Conservation (phyloP, 2,888 invertebrate species). For the Phortica okadai region DNA sequence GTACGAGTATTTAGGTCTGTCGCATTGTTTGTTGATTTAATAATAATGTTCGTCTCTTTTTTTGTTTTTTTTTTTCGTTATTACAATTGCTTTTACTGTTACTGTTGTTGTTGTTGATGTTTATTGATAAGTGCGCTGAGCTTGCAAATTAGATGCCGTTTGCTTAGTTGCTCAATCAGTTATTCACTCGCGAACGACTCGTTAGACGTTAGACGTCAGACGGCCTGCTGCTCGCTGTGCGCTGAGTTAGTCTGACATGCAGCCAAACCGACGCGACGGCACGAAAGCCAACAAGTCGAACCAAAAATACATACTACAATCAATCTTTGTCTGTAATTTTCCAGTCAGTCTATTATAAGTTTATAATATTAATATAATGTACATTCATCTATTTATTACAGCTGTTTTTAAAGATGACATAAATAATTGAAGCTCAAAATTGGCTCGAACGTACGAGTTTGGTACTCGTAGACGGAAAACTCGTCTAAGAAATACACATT, state of each 20-base stretch:
- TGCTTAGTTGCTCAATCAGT: not conserved
- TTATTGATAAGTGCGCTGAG: slow-evolving; percentile 52
- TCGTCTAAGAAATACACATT: not conserved
- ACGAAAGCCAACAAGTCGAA: not conserved
- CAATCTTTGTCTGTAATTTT: not conserved
- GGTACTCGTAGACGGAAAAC: not conserved
- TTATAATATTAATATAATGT: not conserved
- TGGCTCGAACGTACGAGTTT: not conserved
- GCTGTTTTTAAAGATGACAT: not conserved
- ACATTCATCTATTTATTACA: not conserved
- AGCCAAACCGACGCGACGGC: not conserved
- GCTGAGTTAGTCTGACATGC: not conserved
- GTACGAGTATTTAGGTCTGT: slow-evolving; percentile 56
- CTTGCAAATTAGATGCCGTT: slow-evolving; percentile 44
- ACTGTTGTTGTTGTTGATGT: slow-evolving; percentile 36
- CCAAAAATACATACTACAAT: not conserved
- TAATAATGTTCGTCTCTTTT: not conserved
- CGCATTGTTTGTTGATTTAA: not conserved
- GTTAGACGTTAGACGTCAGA: slow-evolving; percentile 5
- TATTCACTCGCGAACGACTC: not conserved
- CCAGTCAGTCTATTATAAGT: not conserved
- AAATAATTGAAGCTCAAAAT: not conserved
- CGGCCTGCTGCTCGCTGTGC: not conserved
- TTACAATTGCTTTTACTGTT: slow-evolving; percentile 37
- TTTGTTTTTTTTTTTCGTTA: slow-evolving; percentile 42